A percentile compares a stretch with the other conserved stretches of the same genome.
These are phyloP conservation scores for Dryococelus australis DNA, from an alignment of 2,888 invertebrate species.

Conservation along the genomic window DNA sequence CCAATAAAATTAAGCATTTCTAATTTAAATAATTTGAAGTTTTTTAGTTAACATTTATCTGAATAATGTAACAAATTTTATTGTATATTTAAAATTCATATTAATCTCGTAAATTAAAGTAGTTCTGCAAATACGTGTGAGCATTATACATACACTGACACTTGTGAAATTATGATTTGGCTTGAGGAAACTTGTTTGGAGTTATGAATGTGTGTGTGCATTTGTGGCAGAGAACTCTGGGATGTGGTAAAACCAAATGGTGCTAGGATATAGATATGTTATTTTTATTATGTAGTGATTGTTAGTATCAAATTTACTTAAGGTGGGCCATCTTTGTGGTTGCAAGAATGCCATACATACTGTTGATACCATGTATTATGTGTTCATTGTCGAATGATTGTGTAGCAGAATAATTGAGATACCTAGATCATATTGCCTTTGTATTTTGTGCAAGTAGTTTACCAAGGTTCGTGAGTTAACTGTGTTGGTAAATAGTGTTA, in stretches of 20 bases:
- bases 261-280: not conserved
- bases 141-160: no score
- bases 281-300: not conserved
- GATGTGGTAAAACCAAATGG: not conserved
- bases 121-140: no score
- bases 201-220: not conserved
- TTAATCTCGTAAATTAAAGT: no score
- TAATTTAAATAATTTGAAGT: no score
- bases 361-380: not conserved
- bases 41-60: no score
- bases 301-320: not conserved
- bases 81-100: no score
- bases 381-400: not conserved
- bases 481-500: not conserved
- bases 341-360: not conserved
- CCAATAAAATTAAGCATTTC: no score
- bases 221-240: not conserved
- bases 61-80: no score
- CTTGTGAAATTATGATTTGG: no score
- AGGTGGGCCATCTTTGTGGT: not conserved
- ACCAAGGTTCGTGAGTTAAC: not conserved
- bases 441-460: not conserved
- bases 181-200: no score
- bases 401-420: constrained; percentile 16
- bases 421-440: not conserved